These are phyloP conservation scores for Papilio dardanus DNA, from an alignment of 1,140 invertebrate genomes.

Conservation along the genomic window DNA sequence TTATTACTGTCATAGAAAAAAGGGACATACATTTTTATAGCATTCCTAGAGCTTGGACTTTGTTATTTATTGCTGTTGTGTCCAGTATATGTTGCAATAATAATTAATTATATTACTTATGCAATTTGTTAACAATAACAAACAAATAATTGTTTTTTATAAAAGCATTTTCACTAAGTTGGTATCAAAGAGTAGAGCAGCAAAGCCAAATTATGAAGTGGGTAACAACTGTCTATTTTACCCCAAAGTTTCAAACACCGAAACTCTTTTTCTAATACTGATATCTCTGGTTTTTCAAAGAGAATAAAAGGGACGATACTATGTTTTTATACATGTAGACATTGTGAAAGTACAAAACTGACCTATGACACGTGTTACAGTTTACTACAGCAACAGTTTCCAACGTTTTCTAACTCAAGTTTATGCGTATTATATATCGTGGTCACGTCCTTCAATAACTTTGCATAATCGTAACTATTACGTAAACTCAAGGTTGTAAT, in stretches of 20 bases:
- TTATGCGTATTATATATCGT: neutral
- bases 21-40: neutral
- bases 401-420: neutral
- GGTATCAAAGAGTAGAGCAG: too few species aligned
- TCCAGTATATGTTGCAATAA: neutral
- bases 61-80: neutral
- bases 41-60: neutral
- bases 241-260: too few species aligned
- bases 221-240: too few species aligned
- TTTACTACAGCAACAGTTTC: neutral
- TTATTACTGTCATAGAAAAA: neutral
- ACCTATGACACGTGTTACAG: neutral
- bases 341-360: neutral
- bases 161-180: too few species aligned
- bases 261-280: too few species aligned
- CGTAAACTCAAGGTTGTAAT: slow-evolving; percentile 28
- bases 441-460: slow-evolving; percentile 29
- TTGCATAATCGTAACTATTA: slow-evolving; percentile 32
- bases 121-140: too few species aligned
- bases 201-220: too few species aligned
- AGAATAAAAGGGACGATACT: too few species aligned
- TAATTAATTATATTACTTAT: neutral
- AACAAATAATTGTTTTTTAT: too few species aligned
- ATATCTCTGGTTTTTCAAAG: too few species aligned
- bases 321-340: neutral